phyloP scores from a whole-genome alignment of 2,113 vertebrate genomes.

The Oryzias melastigma region DNA sequence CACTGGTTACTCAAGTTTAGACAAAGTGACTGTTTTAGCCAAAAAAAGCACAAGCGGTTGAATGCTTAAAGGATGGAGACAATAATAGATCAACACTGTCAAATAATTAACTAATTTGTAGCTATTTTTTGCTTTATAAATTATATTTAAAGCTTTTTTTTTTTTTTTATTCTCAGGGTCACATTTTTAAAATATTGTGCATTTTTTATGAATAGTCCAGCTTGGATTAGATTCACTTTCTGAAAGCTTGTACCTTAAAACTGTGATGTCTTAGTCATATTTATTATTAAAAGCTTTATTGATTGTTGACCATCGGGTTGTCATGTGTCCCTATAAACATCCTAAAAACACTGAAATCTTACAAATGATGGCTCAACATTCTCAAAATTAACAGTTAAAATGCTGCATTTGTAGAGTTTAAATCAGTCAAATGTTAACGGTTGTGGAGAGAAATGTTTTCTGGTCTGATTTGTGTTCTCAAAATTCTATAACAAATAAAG shows the following conservation, averaged over 20 bases:
- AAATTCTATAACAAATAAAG: no score
- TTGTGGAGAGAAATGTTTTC: no score
- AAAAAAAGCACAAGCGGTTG: neutral
- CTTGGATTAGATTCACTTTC: conserved; percentile 36
- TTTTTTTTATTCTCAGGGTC: conserved; percentile 55
- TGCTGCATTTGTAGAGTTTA: no score
- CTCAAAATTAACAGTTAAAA: no score
- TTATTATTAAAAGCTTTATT: conserved; percentile 35
- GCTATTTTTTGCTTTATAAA: neutral
- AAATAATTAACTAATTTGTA: no score
- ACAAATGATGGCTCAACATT: no score
- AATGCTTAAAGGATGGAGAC: no score
- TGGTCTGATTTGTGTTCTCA: no score
- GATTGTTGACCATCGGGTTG: conserved; percentile 11
- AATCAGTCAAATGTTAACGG: no score
- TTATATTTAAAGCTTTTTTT: conserved; percentile 1
- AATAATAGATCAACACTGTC: no score
- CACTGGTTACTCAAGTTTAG: conserved; percentile 83
- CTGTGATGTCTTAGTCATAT: conserved; percentile 63
- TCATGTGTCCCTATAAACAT: conserved; percentile 19
- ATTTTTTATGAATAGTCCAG: conserved; percentile 39
- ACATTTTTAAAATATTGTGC: conserved; percentile 24
- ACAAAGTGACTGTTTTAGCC: neutral
- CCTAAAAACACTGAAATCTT: conserved; percentile 3
- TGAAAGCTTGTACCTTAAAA: conserved; percentile 47